Evolutionary conservation across 2,113 vertebrate genomes (phyloP).

Genomic region (Mustela nigripes): DNA sequence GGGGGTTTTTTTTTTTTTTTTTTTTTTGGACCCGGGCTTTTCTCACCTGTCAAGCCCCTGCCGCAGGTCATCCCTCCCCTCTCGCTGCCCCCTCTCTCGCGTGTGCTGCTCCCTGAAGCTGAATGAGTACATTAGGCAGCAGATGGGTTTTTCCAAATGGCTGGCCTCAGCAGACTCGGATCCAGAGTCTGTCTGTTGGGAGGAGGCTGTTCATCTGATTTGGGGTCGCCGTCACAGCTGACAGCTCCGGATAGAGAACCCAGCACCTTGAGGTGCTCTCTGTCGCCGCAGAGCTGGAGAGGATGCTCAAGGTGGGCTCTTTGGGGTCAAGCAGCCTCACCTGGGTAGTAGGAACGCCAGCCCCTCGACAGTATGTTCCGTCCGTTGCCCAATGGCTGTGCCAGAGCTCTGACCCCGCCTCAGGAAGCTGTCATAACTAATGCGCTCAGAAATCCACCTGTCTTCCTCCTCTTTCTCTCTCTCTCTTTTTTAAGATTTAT

Average conservation of each 20-base stretch:
- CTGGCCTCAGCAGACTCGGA: not conserved
- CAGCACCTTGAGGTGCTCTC: not conserved
- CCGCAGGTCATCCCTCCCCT: too few relatives aligned
- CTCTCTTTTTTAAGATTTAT: not conserved
- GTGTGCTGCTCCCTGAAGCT: not conserved
- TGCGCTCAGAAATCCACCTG: not conserved
- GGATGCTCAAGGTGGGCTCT: not conserved
- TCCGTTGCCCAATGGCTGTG: fast-evolving
- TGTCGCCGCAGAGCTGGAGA: not conserved
- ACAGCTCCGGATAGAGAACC: not conserved
- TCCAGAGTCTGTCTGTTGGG: not conserved
- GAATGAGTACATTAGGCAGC: not conserved
- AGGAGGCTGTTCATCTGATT: not conserved
- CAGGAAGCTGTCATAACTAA: not conserved
- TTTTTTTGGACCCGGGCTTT: too few relatives aligned
- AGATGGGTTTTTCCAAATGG: not conserved
- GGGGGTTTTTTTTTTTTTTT: not conserved
- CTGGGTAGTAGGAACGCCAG: fast-evolving
- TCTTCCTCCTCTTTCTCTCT: not conserved
- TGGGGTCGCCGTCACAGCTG: not conserved
- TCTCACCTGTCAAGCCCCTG: not conserved
- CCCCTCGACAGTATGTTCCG: fast-evolving
- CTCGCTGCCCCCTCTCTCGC: not conserved
- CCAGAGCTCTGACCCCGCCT: not conserved
- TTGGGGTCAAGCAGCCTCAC: not conserved